Base-by-base conservation (phyloP, 2,888 invertebrate genomes). In the Cantharis rufa region DNA sequence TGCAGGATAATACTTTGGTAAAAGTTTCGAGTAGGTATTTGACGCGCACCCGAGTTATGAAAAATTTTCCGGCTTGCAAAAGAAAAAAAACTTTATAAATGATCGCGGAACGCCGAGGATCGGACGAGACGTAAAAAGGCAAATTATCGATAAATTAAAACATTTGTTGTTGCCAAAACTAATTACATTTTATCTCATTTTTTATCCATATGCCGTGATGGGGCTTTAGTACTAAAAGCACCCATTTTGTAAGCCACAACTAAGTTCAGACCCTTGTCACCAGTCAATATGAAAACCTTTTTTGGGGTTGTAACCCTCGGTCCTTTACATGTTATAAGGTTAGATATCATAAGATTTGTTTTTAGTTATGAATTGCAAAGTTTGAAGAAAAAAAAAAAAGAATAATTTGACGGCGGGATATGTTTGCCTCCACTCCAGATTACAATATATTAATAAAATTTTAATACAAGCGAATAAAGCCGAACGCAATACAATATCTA, bases 141-240 rank as follows among this genome's bases (percentile, higher is more conserved):
- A n/a, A 48, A 48, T 48, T 48, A 48, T 48, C 48, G 48, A 48
- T 48, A 48, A 48, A 48, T 48, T 48, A 48, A 48, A 48, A 48
- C 48, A 48, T 48, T 48, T 48, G 48, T 48, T 48, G 48, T 48
- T 48, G 48, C 48, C 48, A 48, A 48, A 48, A 48, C 48, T 48
- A 48, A 48, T 66, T 21, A 66, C 64, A 24, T 24, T 66, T 66
- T 66, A 24, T 66, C 64, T 21, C 9, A 66, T 66, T 66, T 66
- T 66, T 66, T 66, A 66, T 66, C 24, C 21, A 66, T 21, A 24
- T 21, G 24, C 64, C 18, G 48, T 48, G 24, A 24, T 66, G 21
- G 64, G 64, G 64, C 24, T 66, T 66, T 66, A 66, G 64, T n/a
- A 66, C 64, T 66, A 66, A 66, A 66, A 66, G 64, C 64, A 66